Base-by-base conservation (phyloP, 1,140 invertebrate genomes). In the Sycophaga agraensis region DNA sequence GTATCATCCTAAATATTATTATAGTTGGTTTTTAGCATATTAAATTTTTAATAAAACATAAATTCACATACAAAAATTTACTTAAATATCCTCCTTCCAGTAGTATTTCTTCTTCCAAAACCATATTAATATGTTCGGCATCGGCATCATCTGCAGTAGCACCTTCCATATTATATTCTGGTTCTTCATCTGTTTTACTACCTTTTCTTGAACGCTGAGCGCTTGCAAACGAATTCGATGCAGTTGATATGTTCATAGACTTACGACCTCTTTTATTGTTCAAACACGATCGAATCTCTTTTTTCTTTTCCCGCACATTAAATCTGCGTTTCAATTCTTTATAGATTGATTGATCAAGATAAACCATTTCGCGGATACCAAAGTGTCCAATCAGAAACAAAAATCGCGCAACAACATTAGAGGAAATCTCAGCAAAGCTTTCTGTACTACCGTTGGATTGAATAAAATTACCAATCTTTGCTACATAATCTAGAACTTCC, bases 91-190 rank as follows among this genome's bases (percentile, higher is more conserved):
- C 83, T 43, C 82, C 78, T 4, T 83, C 82, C 8, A 82, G 84
- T 1, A 95, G 81, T 43, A 93, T 80, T 66, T 94, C 87, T 14
- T 86, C 84, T 78, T 96, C 94, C 71, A 92, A 89, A 53, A 90
- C 84, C 45, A 82, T 82, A 39, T 88, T 83, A 50, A 97, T 90
- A 67, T 88, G 89, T 73, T 95, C 93, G 21, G 90, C 89, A 68
- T 96, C 91, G 4, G 86, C 86, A 77, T 97, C 94, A 73, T 94
- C 92, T 2, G 90, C 91, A 16, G 90, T 88, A 11, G 91, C 93
- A 12, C 92, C 92, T 65, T 90, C 89, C 28, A 94, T 70, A 31
- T 86, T 82, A 56, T 87, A 85, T 68, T 93, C 91, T 11, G 82
- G 77, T 71, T 79, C 68, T 7, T 78, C 71, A 3, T 73, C 73